Base-by-base conservation (phyloP, 2,113 vertebrate species). In the Cottus gobio region DNA sequence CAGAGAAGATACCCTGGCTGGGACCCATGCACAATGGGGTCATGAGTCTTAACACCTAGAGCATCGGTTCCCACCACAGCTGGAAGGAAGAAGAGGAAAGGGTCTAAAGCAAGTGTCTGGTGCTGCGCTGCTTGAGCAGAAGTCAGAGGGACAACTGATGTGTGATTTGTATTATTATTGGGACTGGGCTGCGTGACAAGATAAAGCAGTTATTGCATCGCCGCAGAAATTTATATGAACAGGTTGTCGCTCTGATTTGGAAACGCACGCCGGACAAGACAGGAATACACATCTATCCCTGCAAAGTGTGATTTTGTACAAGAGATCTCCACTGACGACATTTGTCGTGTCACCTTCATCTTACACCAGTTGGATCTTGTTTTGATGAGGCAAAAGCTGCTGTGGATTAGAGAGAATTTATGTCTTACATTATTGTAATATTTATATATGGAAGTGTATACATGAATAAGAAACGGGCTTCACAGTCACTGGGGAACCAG, bases 21-120 rank as follows among this genome's bases (percentile, higher is more conserved):
- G 75, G 77, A 75, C 61, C 67, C 87, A 84, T 64, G 70, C 79
- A 87, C 86, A 87, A 91, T 80, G 78, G 78, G 89, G 88, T 88
- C 90, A 87, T 56, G 80, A 83, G 81, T 90, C 68, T 80, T 83
- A 88, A 84, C 69, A 90, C 84, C 84, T 83, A 86, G 64, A 88
- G 87, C 83, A 73, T 83, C 30, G 16, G 44, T 54, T 75, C 68
- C 58, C 64, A 22, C 54, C 58, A 74, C 79, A 85, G 83, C 71
- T 75, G 77, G 57, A 62, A 65, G 75, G 68, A 76, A 34, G 24
- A 52, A 37, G 68, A 52, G 5, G 10, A 80, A 63, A 58, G 64
- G 42, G 48, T 80, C 66, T 83, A 28, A 13, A 30, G 63, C 63
- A 30, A 56, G 66, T 20, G 42, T 70, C 77, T 52, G 50, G 42